These are phyloP conservation scores for Thalassophryne amazonica DNA, from an alignment of 2,797 vertebrate species.

Conservation along the genomic window DNA sequence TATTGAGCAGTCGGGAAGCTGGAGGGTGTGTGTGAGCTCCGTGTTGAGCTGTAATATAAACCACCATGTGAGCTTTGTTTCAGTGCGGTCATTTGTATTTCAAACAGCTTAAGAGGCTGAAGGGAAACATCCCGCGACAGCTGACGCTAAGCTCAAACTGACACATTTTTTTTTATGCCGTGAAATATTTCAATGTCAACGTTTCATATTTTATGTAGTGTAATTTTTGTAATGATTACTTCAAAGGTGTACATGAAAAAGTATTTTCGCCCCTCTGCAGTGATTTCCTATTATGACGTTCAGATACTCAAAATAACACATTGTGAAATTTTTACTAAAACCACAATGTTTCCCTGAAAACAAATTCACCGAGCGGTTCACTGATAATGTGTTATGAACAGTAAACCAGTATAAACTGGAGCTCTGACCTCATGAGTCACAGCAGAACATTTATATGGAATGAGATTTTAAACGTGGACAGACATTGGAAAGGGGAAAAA, in stretches of 20 bases:
- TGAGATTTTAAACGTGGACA: too few species aligned
- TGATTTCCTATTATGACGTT: too few species aligned
- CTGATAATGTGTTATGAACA: too few species aligned
- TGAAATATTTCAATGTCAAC: neutral
- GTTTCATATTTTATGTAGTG: neutral
- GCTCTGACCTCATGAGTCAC: too few species aligned
- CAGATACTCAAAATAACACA: neutral
- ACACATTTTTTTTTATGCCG: neutral
- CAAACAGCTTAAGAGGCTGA: constrained; percentile 46
- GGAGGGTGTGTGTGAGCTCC: constrained; percentile 47
- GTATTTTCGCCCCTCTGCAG: neutral
- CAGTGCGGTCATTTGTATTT: constrained; percentile 65
- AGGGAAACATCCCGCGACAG: constrained; percentile 37
- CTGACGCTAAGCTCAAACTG: constrained; percentile 38
- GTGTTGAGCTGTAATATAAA: constrained; percentile 70
- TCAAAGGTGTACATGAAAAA: neutral
- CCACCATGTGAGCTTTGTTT: constrained; percentile 58
- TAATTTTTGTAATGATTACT: constrained; percentile 3
- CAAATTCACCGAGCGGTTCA: too few species aligned
- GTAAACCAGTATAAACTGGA: too few species aligned
- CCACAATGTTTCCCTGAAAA: neutral
- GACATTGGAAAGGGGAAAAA: too few species aligned
- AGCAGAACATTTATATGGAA: too few species aligned
- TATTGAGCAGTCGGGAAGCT: constrained; percentile 39
- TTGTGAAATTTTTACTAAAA: neutral